phyloP scores from a whole-genome alignment of 2,888 invertebrate genomes.

The Polyommatus iphigenia region DNA sequence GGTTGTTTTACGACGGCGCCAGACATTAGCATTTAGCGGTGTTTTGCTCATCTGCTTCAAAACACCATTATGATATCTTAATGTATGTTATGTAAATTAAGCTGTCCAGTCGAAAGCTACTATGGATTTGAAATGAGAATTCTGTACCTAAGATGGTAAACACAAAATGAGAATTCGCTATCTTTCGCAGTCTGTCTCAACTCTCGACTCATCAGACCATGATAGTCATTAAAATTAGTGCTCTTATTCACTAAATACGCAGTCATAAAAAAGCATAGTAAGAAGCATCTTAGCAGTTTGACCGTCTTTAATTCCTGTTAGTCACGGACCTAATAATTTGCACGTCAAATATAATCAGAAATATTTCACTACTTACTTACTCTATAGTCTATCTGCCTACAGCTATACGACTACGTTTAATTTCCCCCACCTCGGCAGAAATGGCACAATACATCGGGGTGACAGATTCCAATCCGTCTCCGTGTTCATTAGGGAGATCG shows the following conservation, averaged over 20 bases:
- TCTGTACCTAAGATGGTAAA: background rate
- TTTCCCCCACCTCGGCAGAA: background rate
- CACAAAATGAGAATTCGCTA: too few species aligned
- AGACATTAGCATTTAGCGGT: background rate
- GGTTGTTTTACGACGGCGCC: background rate
- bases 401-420: background rate
- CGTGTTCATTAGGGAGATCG: too few species aligned
- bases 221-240: too few species aligned
- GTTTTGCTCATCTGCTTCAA: background rate
- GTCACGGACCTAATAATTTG: too few species aligned
- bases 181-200: too few species aligned
- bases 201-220: background rate
- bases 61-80: background rate
- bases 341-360: too few species aligned
- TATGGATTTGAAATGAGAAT: background rate
- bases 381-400: background rate
- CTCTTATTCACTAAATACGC: too few species aligned
- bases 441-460: background rate
- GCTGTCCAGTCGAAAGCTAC: background rate
- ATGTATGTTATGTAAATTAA: background rate
- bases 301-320: too few species aligned
- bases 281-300: too few species aligned
- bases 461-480: background rate
- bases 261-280: too few species aligned
- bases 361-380: too few species aligned